phyloP scores from a whole-genome alignment of 2,888 invertebrate genomes.

The Harpalus rufipes region DNA sequence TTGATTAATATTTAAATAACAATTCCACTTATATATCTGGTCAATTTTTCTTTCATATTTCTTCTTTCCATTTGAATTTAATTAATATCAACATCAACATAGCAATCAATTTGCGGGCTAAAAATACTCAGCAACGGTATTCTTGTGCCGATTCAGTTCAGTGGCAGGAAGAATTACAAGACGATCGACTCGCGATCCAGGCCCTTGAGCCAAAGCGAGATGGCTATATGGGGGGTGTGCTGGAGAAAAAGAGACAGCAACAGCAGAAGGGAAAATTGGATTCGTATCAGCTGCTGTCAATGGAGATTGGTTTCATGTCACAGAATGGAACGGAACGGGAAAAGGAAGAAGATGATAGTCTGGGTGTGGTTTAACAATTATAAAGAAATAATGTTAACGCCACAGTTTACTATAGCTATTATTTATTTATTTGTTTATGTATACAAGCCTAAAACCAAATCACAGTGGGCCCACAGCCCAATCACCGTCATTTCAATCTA shows the following conservation, averaged over 20 bases:
- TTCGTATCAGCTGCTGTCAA: slow-evolving; percentile 67
- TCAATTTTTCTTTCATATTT: background rate
- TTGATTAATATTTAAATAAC: background rate
- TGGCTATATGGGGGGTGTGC: background rate
- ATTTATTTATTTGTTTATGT: no score
- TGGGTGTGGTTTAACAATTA: slow-evolving; percentile 4
- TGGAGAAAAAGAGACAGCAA: slow-evolving; percentile 8
- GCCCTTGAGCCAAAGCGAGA: background rate
- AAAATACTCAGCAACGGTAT: slow-evolving; percentile 21
- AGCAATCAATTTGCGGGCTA: slow-evolving; percentile 14
- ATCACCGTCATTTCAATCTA: no score
- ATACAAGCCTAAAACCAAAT: no score
- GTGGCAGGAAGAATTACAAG: slow-evolving; percentile 35
- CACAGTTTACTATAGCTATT: no score
- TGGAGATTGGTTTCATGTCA: slow-evolving; percentile 69
- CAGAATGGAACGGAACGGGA: slow-evolving; percentile 59
- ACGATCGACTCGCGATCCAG: slow-evolving; percentile 33
- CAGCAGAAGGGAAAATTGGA: slow-evolving; percentile 63
- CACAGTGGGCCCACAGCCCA: no score
- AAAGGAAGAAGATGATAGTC: background rate
- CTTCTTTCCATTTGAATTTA: background rate
- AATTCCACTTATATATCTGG: background rate
- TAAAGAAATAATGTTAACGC: background rate
- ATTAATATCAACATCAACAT: slow-evolving; percentile 12
- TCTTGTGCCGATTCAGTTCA: slow-evolving; percentile 28